Evolutionary conservation across 2,888 invertebrate genomes (phyloP), one percentile per base, ranked within the genome.

Genomic region (Philonicus albiceps): DNA sequence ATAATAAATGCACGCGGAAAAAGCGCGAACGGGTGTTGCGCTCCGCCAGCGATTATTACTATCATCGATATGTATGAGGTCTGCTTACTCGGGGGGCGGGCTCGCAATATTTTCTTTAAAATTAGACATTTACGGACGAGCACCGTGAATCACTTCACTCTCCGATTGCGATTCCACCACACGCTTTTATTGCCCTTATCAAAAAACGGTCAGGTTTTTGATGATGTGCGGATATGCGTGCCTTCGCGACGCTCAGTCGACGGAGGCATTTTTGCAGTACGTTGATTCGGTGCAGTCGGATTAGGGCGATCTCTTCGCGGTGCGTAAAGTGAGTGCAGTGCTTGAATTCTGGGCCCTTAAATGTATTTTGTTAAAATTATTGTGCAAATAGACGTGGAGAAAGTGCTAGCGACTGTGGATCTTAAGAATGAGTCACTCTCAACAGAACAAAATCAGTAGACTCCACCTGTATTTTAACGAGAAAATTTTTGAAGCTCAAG

Each of bases 161-260:
- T 74, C 27, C 64, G 64, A 64, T 64, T 78, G 49, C 49, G 19
- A 49, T 5, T 43, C 27, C 49, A 30, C 22, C 78, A 78, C 49
- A 78, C 78, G 49, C 49, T 78, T 78, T 78, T 78, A 78, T 78
- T 43, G 78, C 78, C 78, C 78, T 78, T 78, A 78, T 78, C 78
- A 78, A 78, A 78, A 53, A 78, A 13, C 30, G 49, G 49, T 78
- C 78, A 78, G 78, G 78, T 78, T 78, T 78, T 64, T 78, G 49
- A 78, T 78, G 78, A 27, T 34, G 40, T 76, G 37, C 78, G 78
- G 43, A 76, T 31, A 78, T 78, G 78, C 78, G 78, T 78, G 30
- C 78, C 13, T 11, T 74, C 31, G n/a, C 74, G 5, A 31, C 31
- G 74, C 34, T 74, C 74, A 74, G 30, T 49, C 30, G 55, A 27